Base-by-base conservation (phyloP, 1,140 invertebrate genomes). In the Drosophila trapezifrons region DNA sequence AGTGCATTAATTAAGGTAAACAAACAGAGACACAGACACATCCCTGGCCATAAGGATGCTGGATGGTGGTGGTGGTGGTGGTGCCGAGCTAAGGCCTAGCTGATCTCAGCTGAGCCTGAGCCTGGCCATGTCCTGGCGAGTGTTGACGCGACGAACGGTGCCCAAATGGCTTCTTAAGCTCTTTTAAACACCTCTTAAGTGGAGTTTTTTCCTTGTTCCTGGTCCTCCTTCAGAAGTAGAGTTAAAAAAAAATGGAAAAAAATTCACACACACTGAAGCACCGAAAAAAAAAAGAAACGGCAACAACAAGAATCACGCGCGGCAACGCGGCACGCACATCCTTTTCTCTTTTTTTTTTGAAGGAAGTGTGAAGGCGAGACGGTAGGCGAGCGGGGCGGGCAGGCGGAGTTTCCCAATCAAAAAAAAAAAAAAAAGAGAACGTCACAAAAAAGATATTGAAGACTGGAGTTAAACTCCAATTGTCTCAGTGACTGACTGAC, bases 1-100 rank as follows among this genome's bases (percentile, higher is more conserved):
- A 79, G 64, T 87, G 84, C 84, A 84, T 87, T 87, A 87, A 87
- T 87, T 87, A 87, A 84, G 80, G 84, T 87, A 87, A 87, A 87
- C 77, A 89, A 89, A 89, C 84, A 78, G 58, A 46, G 37, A 74
- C 40, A 43, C 54, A 60, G 37, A 7, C 42, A 10, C n/a, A n/a
- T n/a, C n/a, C n/a, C n/a, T n/a, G n/a, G n/a, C n/a, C n/a, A n/a
- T n/a, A n/a, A n/a, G n/a, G n/a, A n/a, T n/a, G n/a, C n/a, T 12
- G 40, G 32, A 40, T 15, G 15, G 15, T 27, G n/a, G 18, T 32
- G 15, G 47, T 38, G 38, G n/a, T 20, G 32, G 20, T 29, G 25
- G 22, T 12, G 15, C 38, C 7, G 25, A 42, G 40, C 18, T 35
- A 20, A 22, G 32, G 52, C 62, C 49, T 22, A 42, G 52, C 35